phyloP scores from a whole-genome alignment of 64 coral and sea anemone genomes.

The Cladopsammia gracilis region DNA sequence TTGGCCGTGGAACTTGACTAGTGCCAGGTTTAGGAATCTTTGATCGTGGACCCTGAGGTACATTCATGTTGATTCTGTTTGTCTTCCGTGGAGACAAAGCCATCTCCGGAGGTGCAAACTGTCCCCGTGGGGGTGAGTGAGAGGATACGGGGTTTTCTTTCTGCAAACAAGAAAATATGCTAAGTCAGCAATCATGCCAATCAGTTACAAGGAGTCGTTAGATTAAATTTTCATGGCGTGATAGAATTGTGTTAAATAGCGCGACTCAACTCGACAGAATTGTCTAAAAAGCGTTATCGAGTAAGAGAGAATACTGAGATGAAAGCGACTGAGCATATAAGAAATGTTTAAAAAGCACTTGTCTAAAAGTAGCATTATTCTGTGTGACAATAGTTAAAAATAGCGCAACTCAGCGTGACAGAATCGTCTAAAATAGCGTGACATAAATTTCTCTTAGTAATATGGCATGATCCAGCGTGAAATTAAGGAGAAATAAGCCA shows the following conservation, averaged over 20 bases:
- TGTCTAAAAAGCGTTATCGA: too few species aligned
- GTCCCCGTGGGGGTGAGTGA: neutral
- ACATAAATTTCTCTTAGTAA: neutral
- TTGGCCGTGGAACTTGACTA: slow-evolving; percentile 19
- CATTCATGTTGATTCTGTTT: slow-evolving; percentile 2
- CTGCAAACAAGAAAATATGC: slow-evolving; percentile 28
- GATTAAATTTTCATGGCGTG: neutral
- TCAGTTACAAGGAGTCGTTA: neutral
- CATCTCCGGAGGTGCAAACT: slow-evolving; percentile 39
- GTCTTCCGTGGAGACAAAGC: slow-evolving; percentile 81
- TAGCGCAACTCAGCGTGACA: neutral
- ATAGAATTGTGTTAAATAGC: too few species aligned
- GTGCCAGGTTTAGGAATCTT: slow-evolving; percentile 30
- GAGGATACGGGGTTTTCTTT: slow-evolving; percentile 64
- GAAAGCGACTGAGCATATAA: too few species aligned
- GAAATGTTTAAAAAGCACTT: too few species aligned
- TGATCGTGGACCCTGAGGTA: neutral
- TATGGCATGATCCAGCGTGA: too few species aligned
- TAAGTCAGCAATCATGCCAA: neutral
- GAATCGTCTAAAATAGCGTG: neutral
- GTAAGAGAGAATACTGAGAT: too few species aligned
- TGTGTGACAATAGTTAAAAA: neutral
- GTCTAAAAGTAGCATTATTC: too few species aligned
- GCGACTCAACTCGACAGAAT: too few species aligned
- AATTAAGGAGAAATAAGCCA: too few species aligned